Base-by-base conservation (phyloP, 2,113 vertebrate species). In the Peromyscus californicus region DNA sequence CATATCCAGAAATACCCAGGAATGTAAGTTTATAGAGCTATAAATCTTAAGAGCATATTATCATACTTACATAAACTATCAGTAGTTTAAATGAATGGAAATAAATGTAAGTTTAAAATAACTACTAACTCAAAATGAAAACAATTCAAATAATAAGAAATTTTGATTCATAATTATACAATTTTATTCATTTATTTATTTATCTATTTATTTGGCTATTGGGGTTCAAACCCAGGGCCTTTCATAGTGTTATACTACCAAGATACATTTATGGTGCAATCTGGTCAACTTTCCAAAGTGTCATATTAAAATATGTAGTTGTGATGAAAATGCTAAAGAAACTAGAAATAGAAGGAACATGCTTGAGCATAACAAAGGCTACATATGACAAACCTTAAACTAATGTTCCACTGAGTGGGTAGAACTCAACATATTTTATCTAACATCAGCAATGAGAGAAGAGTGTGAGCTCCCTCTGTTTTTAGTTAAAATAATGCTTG, bases 61-160 rank as follows among this genome's bases (percentile, higher is more conserved):
- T 39, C 22, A 78, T 51, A 48, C 8, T 21, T 17, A 65, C 42
- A 39, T 16, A 61, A 70, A 48, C n/a, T 85, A 36, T 78, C 31
- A 78, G 72, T 15, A 85, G 33, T 79, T 90, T 84, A 93, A 82
- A 84, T 69, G 48, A 76, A 91, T 85, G 19, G 13, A 67, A 85
- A 91, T 57, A 57, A 65, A 42, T 13, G 5, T 59, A 74, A 92
- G n/a, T 59, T 24, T 59, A 85, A 78, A 83, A 61, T 69, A 84
- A 24, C 16, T 75, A 74, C 15, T 76, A 69, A 67, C n/a, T 7
- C 15, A 15, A 93, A 82, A 13, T n/a, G n/a, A 83, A 59, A 78
- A 39, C 29, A 72, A 70, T 54, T 61, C 10, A 59, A 59, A n/a
- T 78, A 79, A 72, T 33, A 15, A 72, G 63, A 33, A 85, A 29